Evolutionary conservation across 2,797 vertebrate genomes (phyloP).

Genomic region (Syndactyla subalaris): DNA sequence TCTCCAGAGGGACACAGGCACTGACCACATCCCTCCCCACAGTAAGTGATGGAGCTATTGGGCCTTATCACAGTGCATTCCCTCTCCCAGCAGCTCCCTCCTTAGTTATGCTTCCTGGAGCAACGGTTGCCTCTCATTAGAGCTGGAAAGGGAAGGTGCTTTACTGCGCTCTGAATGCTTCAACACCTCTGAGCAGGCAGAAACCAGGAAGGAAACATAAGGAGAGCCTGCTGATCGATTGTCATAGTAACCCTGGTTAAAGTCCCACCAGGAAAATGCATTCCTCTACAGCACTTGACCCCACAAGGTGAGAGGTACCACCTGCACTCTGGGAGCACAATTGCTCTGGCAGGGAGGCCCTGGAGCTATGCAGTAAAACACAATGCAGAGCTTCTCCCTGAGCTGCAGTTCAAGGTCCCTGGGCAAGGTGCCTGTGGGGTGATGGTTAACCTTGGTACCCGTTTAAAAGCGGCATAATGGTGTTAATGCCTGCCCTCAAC

Average conservation of each 20-base stretch:
- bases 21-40: background rate
- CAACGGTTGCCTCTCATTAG: background rate
- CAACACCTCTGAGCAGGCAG: background rate
- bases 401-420: background rate
- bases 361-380: background rate
- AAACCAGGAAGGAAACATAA: background rate
- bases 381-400: background rate
- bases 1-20: background rate
- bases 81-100: background rate
- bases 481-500: background rate
- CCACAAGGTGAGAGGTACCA: background rate
- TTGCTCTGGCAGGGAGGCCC: background rate
- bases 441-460: slow-evolving; percentile 7
- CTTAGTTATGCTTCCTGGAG: background rate
- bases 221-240: background rate
- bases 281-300: background rate
- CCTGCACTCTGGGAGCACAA: background rate
- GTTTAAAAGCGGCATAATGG: background rate
- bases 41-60: background rate
- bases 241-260: slow-evolving; percentile 31
- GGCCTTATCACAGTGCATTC: background rate
- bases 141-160: background rate
- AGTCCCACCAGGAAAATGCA: background rate
- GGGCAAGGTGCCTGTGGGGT: background rate
- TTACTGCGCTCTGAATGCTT: background rate